Percentiles rank a stretch among this genome's conserved stretches.
Evolutionary conservation across 2,113 vertebrate species (phyloP).

Genomic region (Symphodus melops): DNA sequence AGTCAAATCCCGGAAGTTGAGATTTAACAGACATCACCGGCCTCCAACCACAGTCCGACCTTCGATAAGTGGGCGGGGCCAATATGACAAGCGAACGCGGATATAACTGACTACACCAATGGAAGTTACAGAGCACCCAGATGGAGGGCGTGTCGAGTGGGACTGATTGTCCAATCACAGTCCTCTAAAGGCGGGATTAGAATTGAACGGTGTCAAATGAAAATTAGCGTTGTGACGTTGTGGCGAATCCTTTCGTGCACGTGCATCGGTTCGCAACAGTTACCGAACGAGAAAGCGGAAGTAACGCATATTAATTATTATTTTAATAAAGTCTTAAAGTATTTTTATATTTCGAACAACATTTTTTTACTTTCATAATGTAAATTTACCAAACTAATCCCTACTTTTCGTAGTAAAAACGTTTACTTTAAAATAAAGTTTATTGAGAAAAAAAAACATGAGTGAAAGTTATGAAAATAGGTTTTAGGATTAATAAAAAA

Average conservation of each 20-base stretch:
- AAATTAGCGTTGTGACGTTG: background rate
- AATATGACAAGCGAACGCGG: fast-evolving
- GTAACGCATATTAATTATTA: no score
- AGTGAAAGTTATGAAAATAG: no score
- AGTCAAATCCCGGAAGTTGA: constrained; percentile 68
- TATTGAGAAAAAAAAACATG: no score
- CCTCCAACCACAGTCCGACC: constrained; percentile 41
- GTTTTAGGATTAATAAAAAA: no score
- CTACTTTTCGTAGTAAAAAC: no score
- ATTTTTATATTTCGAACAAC: no score
- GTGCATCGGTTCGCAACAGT: constrained; percentile 22
- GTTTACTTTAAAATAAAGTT: no score
- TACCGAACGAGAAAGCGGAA: constrained; percentile 23
- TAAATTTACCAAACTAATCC: no score
- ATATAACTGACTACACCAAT: constrained; percentile 17
- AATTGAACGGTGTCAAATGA: constrained; percentile 16
- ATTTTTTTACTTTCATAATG: no score
- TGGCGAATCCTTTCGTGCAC: background rate
- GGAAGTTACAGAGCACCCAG: fast-evolving
- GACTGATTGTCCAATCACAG: background rate
- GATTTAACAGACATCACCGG: background rate
- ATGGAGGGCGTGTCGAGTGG: background rate
- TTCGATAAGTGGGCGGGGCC: background rate
- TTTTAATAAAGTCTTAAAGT: no score
- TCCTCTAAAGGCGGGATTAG: background rate